phyloP scores from a whole-genome alignment of 2,888 invertebrate genomes.

The Adelognathus sp. region DNA sequence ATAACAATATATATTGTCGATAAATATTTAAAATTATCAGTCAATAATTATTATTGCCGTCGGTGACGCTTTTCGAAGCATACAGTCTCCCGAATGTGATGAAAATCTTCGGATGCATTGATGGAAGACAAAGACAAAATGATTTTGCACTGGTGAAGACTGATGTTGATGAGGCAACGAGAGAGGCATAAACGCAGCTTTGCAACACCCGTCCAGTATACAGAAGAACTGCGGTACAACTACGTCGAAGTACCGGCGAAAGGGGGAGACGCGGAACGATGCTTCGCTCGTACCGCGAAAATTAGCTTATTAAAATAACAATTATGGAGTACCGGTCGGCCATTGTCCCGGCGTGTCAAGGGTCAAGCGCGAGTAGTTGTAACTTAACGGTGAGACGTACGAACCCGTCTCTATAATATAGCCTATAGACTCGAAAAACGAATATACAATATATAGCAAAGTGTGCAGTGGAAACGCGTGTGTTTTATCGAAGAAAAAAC shows the following conservation, averaged over 20 bases:
- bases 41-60: too few species aligned
- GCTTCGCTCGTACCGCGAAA: constrained; percentile 66
- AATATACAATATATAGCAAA: constrained; percentile 28
- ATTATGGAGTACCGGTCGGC: constrained; percentile 72
- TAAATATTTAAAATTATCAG: too few species aligned
- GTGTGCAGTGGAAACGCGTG: constrained; percentile 32
- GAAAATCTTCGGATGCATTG: too few species aligned
- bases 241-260: constrained; percentile 24
- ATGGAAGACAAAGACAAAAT: neutral
- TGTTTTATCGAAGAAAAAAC: constrained; percentile 30
- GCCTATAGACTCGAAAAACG: constrained; percentile 14
- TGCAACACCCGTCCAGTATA: constrained; percentile 43
- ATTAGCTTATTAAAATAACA: constrained; percentile 79
- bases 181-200: constrained; percentile 24
- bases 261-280: constrained; percentile 46
- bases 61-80: too few species aligned
- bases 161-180: constrained; percentile 65
- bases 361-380: constrained; percentile 74
- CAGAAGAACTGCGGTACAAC: neutral
- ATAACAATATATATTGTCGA: too few species aligned
- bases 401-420: constrained; percentile 12
- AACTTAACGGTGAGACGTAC: constrained; percentile 69
- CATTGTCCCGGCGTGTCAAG: constrained; percentile 72
- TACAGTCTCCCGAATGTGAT: too few species aligned
- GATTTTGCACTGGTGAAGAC: constrained; percentile 59